Conservation (phyloP, 2,113 vertebrate species). For the Calypte anna region DNA sequence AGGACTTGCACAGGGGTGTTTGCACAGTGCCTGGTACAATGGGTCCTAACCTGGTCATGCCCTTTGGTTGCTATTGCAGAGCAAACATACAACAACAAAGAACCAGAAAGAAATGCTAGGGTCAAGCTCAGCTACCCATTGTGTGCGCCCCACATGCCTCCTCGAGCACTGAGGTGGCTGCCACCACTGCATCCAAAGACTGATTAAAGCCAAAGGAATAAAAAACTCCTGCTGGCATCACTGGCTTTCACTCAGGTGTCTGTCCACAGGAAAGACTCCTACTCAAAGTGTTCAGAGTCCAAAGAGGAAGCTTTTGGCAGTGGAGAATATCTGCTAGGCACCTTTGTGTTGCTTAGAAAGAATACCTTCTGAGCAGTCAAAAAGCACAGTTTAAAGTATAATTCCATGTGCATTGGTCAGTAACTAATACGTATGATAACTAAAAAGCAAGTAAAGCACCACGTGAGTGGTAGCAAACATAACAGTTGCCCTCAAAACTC, state of each 20-base stretch:
- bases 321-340: background rate
- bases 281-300: background rate
- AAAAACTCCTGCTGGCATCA: background rate
- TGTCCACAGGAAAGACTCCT: background rate
- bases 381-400: background rate
- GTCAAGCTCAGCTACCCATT: slow-evolving; percentile 21
- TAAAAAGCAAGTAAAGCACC: background rate
- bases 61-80: slow-evolving; percentile 49
- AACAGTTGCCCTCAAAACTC: background rate
- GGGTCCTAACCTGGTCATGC: slow-evolving; percentile 62
- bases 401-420: background rate
- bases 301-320: background rate
- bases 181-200: background rate
- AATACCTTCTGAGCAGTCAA: background rate
- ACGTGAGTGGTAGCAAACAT: background rate
- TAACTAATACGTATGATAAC: background rate
- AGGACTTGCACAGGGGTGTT: slow-evolving; percentile 3
- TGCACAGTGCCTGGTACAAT: slow-evolving; percentile 51
- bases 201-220: background rate
- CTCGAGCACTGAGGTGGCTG: background rate
- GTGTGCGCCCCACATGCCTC: background rate
- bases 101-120: background rate
- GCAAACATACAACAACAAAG: slow-evolving; percentile 57
- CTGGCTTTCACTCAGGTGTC: background rate
- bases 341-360: background rate